These are phyloP conservation scores for Engystomops pustulosus DNA, from an alignment of 2,113 vertebrate genomes.

Conservation along the genomic window DNA sequence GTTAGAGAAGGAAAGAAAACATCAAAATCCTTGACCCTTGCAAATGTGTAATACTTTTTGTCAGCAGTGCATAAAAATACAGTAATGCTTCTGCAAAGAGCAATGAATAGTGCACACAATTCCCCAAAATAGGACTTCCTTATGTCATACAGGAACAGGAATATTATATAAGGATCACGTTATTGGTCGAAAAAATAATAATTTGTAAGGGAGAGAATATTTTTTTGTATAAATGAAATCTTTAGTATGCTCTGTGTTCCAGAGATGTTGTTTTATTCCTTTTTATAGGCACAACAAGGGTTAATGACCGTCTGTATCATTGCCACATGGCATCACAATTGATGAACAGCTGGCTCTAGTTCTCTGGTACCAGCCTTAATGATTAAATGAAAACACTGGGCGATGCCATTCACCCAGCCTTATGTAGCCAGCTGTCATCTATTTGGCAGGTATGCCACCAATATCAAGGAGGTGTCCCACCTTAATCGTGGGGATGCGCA, in stretches of 20 bases:
- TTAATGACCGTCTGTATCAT: conserved; percentile 18
- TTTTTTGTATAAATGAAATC: too few relatives aligned
- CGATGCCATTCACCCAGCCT: neutral
- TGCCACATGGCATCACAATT: conserved; percentile 26
- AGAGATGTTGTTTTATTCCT: neutral
- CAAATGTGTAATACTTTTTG: conserved; percentile 40
- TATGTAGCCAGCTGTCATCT: conserved; percentile 7
- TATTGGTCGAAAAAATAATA: neutral
- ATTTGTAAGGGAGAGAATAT: too few relatives aligned
- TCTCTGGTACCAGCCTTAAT: conserved; percentile 36
- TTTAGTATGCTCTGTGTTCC: too few relatives aligned
- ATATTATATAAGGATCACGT: conserved; percentile 5
- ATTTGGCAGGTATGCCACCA: conserved; percentile 13
- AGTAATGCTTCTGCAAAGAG: conserved; percentile 11
- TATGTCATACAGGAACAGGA: neutral
- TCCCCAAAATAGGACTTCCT: neutral
- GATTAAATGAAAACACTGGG: conserved; percentile 27
- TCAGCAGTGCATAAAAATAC: conserved; percentile 18
- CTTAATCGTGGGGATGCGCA: neutral
- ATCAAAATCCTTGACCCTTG: conserved; percentile 41
- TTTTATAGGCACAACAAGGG: neutral
- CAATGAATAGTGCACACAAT: neutral
- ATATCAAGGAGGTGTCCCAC: neutral
- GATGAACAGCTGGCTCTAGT: conserved; percentile 42
- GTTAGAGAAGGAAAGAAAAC: neutral